These are phyloP conservation scores for Heloderma charlesbogerti DNA, from an alignment of 2,113 vertebrate species.

Conservation along the genomic window DNA sequence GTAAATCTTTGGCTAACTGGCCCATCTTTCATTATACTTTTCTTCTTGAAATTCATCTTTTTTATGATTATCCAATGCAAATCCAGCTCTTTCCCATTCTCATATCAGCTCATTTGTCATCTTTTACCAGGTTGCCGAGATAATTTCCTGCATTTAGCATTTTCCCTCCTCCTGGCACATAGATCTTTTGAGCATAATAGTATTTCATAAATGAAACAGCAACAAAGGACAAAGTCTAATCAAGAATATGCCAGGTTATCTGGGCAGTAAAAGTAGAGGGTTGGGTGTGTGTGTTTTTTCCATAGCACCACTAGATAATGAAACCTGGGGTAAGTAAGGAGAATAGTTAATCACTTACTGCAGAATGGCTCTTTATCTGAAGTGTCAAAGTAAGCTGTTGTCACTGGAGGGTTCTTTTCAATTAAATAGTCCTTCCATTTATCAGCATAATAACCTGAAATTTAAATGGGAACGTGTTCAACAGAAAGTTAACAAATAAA, in stretches of 20 bases:
- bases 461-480: conserved; percentile 34
- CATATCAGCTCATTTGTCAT: neutral
- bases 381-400: conserved; percentile 88
- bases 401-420: conserved; percentile 65
- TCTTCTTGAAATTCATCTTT: neutral
- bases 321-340: neutral
- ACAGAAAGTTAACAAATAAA: conserved; percentile 40
- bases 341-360: conserved; percentile 78
- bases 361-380: conserved; percentile 81
- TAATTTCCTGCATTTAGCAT: conserved; percentile 1
- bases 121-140: conserved; percentile 16
- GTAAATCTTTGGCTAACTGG: conserved; percentile 9
- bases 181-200: conserved; percentile 1
- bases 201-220: conserved; percentile 4
- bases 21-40: conserved; percentile 4
- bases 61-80: neutral
- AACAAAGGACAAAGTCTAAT: conserved; percentile 30
- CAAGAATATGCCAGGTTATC: neutral
- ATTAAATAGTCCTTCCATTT: conserved; percentile 81
- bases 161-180: neutral
- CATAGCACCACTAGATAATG: neutral
- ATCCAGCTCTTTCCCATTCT: neutral
- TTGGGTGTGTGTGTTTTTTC: conserved; percentile 22
- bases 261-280: conserved; percentile 7
- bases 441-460: conserved; percentile 84